These are phyloP conservation scores for Phthorimaea operculella DNA, from an alignment of 1,140 invertebrate genomes.

Conservation along the genomic window DNA sequence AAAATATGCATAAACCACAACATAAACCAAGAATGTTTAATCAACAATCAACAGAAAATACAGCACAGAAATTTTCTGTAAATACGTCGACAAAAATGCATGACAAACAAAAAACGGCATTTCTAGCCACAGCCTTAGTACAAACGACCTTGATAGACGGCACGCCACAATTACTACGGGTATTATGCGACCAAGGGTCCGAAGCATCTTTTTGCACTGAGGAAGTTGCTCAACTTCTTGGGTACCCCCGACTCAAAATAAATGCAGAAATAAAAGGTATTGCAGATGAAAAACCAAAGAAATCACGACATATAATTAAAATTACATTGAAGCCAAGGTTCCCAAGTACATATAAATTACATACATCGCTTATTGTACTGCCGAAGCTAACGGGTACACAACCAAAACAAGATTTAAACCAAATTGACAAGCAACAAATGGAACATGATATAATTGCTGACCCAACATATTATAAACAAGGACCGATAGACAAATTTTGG, in stretches of 20 bases:
- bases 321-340: slow-evolving; percentile 9
- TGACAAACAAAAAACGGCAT: not conserved
- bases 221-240: slow-evolving; percentile 9
- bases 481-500: slow-evolving; percentile 4
- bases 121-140: too few species aligned
- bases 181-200: slow-evolving; percentile 12
- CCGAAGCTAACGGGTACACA: not conserved
- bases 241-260: slow-evolving; percentile 7
- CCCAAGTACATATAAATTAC: slow-evolving; percentile 1
- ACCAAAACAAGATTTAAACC: not conserved
- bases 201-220: slow-evolving; percentile 10
- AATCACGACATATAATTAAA: slow-evolving; percentile 2
- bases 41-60: not conserved
- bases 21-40: not conserved
- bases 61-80: not conserved
- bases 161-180: slow-evolving; percentile 8
- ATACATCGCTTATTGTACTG: slow-evolving; percentile 6
- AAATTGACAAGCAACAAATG: not conserved
- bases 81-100: slow-evolving; percentile 6
- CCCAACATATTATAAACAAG: slow-evolving; percentile 7
- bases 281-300: slow-evolving; percentile 8
- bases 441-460: slow-evolving; percentile 5
- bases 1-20: not conserved
- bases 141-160: too few species aligned
- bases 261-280: slow-evolving; percentile 9